Conservation (phyloP, 2,888 invertebrate genomes). For the Temnothorax ravouxi region DNA sequence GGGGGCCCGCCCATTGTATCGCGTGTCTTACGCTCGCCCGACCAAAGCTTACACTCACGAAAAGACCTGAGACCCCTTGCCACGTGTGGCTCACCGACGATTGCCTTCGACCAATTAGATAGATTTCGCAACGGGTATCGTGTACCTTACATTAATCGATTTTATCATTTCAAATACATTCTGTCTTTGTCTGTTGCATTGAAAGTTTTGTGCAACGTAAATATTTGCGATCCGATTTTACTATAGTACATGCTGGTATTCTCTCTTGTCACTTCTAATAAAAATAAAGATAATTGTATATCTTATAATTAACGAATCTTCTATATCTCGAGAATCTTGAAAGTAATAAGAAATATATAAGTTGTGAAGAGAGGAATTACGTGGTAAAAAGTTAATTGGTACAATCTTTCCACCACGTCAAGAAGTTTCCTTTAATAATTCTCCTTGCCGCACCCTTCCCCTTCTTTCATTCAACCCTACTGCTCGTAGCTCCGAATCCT, state of each 20-base stretch:
- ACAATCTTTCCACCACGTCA: background rate
- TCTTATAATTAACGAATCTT: background rate
- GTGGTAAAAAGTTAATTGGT: background rate
- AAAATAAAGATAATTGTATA: background rate
- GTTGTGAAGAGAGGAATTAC: background rate
- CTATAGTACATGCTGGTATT: background rate
- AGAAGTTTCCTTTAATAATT: constrained; percentile 30
- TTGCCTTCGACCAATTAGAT: constrained; percentile 70
- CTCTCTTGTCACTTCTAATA: background rate
- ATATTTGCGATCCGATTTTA: background rate
- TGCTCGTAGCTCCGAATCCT: constrained; percentile 53
- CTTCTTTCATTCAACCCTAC: background rate
- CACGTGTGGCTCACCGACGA: constrained; percentile 62
- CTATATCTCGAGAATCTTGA: background rate
- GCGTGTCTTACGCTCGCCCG: constrained; percentile 67
- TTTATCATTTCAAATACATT: background rate
- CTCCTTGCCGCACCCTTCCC: background rate
- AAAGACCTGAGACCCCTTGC: constrained; percentile 53
- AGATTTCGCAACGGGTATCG: constrained; percentile 50
- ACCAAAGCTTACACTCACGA: constrained; percentile 35
- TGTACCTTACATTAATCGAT: constrained; percentile 33
- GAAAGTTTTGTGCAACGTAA: background rate
- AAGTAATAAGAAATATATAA: background rate
- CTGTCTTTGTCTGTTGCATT: constrained; percentile 7
- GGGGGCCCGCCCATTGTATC: constrained; percentile 79